phyloP scores from a whole-genome alignment of 2,113 vertebrate species.

The Ceratotherium simum region DNA sequence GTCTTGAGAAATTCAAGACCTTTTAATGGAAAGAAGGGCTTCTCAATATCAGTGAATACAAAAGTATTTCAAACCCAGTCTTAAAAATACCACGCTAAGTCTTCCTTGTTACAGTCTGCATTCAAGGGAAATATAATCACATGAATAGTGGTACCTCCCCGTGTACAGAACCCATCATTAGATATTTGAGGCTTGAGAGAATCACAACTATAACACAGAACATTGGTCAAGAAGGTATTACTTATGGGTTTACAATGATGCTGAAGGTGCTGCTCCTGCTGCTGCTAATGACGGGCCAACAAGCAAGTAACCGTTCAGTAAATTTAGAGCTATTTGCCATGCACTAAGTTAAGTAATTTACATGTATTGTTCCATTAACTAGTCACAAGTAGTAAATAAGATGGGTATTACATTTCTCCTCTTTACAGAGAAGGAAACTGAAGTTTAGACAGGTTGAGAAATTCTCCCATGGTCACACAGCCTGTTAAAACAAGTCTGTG shows the following conservation, averaged over 20 bases:
- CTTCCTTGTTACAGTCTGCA: not conserved
- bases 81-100: not conserved
- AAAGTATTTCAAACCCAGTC: not conserved
- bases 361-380: no score
- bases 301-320: rapidly evolving
- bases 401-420: not conserved
- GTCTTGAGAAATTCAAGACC: not conserved
- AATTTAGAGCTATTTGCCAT: not conserved
- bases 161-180: no score
- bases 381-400: not conserved
- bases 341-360: no score
- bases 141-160: rapidly evolving
- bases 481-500: not conserved
- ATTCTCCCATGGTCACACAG: not conserved
- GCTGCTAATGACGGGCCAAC: rapidly evolving
- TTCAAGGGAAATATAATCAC: not conserved
- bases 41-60: not conserved
- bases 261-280: not conserved
- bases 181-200: not conserved
- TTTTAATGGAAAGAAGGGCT: not conserved
- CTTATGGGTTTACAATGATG: rapidly evolving
- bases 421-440: not conserved
- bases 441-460: not conserved
- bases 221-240: rapidly evolving
- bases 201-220: rapidly evolving